Base-by-base conservation (phyloP, 2,797 vertebrate species). In the Lepilemur ruficaudatus region DNA sequence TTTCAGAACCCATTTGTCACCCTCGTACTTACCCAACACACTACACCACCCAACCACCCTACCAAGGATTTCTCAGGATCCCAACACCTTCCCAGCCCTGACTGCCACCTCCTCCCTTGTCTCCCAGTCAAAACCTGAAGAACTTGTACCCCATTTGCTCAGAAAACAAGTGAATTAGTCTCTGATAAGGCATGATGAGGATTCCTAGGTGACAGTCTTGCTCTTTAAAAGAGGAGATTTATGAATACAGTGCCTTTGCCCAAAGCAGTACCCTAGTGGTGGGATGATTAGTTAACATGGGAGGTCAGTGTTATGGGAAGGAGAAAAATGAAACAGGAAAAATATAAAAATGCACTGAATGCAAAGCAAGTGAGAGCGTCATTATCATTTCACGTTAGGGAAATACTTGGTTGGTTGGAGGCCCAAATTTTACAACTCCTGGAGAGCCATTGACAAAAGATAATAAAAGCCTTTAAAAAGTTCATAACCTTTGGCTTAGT, bases 391-490 rank as follows among this genome's bases (percentile, higher is more conserved):
- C 32, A 32, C 52, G 81, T 84, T 69, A 67, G 55, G 90, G 65
- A 76, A 63, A 69, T 79, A 23, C 35, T 87, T 72, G 25, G 48
- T 70, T 78, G 38, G 67, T 84, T 84, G 50, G 35, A 50, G 87
- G 35, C 61, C 43, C 88, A 46, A 13, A 70, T 43, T 50, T 76
- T 81, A 57, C 17, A 79, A 28, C 43, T 63, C 72, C 41, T 48
- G 4, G 70, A 76, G 48, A 93, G 18, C n/a, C 70, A 78, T 20
- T 86, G 61, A 28, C 14, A 90, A 90, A 35, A 35, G 3, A 18
- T 89, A 81, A 57, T 35, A 30, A 94, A 95, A 65, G 23, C 32
- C 59, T 89, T 86, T 80, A 13, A 80, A 91, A 97, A 67, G 61
- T 70, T 80, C 55, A 76, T 30, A 81, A 55, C 10, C 52, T 91